phyloP scores from a whole-genome alignment of 1,140 invertebrate species.

The Eueides isabella region DNA sequence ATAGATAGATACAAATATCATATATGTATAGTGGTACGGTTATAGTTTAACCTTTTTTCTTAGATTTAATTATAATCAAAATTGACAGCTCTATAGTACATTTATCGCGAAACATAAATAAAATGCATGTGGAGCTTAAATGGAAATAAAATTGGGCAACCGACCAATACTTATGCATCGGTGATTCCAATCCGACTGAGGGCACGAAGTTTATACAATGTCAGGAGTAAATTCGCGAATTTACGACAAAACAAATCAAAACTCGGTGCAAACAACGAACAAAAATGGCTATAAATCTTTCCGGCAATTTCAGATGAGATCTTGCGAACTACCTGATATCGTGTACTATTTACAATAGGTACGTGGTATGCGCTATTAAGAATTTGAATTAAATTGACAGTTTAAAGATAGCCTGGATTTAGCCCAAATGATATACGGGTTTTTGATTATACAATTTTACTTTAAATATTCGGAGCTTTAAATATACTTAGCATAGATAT shows the following conservation, averaged over 20 bases:
- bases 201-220: conserved; percentile 38
- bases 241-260: conserved; percentile 68
- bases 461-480: too few species aligned
- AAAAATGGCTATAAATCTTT: conserved; percentile 56
- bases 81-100: too few species aligned
- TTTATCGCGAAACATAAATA: background rate
- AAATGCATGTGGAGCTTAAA: background rate
- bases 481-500: too few species aligned
- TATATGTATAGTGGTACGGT: too few species aligned
- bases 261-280: conserved; percentile 54
- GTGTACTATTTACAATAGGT: conserved; percentile 28
- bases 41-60: too few species aligned
- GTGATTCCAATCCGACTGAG: conserved; percentile 17
- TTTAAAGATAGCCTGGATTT: conserved; percentile 18
- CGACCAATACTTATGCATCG: conserved; percentile 31
- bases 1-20: too few species aligned
- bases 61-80: too few species aligned
- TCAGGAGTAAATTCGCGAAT: conserved; percentile 52
- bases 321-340: conserved; percentile 46
- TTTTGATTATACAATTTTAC: background rate
- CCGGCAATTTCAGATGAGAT: conserved; percentile 67
- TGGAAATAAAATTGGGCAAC: conserved; percentile 31
- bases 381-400: conserved; percentile 39
- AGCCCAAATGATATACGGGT: conserved; percentile 19
- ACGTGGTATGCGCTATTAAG: conserved; percentile 17